Conservation (phyloP, 2,888 invertebrate genomes). For the Limnephilus marmoratus region DNA sequence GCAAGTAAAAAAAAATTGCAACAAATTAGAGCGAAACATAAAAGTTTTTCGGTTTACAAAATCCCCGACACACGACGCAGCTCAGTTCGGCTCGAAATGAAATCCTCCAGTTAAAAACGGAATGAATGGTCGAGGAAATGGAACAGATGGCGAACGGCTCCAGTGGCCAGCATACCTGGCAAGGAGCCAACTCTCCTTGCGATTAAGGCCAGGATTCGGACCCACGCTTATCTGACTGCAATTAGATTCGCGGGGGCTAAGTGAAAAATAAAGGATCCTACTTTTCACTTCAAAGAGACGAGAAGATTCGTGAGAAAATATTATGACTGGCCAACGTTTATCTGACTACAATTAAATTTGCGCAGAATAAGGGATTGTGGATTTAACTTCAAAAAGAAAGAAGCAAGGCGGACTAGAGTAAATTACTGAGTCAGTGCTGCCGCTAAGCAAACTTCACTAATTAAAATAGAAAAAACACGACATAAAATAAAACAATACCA, state of each 20-base stretch:
- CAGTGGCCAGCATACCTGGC: constrained; percentile 2
- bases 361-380: neutral
- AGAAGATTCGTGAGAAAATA: neutral
- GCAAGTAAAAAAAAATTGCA: neutral
- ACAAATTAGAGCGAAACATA: neutral
- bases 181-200: constrained; percentile 14
- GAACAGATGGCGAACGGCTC: constrained; percentile 11
- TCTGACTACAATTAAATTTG: constrained; percentile 2
- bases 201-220: constrained; percentile 33
- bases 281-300: neutral
- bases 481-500: no score
- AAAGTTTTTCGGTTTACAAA: neutral
- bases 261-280: constrained; percentile 6
- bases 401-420: no score
- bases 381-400: neutral
- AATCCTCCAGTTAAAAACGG: constrained; percentile 33
- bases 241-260: constrained; percentile 21
- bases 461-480: no score
- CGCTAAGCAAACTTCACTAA: no score
- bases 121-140: constrained; percentile 26
- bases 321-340: neutral
- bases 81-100: constrained; percentile 16
- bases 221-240: neutral
- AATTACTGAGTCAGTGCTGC: no score
- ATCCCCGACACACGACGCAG: neutral